Percentiles rank a stretch among this genome's conserved stretches.
phyloP scores from a whole-genome alignment of 2,113 vertebrate genomes.

The Trematocara unimaculatum region DNA sequence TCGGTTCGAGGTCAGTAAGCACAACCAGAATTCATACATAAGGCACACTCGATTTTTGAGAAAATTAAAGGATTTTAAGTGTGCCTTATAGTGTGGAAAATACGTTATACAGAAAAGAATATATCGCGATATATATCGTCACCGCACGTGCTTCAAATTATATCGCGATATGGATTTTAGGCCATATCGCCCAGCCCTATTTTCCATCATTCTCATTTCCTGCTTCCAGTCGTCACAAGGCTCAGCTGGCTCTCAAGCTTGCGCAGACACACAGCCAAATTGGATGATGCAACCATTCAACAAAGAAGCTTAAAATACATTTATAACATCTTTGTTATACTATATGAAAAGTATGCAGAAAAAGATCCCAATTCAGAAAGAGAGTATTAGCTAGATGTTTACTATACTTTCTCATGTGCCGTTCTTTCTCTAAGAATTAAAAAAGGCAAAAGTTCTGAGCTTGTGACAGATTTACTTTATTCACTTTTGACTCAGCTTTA shows the following conservation, averaged over 20 bases:
- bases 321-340: background rate
- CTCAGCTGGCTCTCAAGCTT: background rate
- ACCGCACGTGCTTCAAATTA: no score
- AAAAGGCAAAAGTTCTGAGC: background rate
- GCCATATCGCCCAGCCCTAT: no score
- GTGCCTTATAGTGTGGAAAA: no score
- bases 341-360: background rate
- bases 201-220: background rate
- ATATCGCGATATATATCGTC: no score
- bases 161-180: no score
- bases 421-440: background rate
- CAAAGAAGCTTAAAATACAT: background rate
- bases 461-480: conserved; percentile 7
- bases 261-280: background rate
- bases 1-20: no score
- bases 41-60: no score
- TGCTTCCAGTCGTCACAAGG: background rate
- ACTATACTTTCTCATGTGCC: background rate
- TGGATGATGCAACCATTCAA: background rate
- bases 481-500: conserved; percentile 9
- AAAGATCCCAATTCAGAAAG: background rate
- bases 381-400: background rate
- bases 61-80: no score
- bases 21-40: no score
- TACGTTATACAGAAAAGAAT: no score